A percentile compares a stretch with the other conserved stretches of the same genome.
These are phyloP conservation scores for Cepphus grylle DNA, from an alignment of 2,113 vertebrate species.

Conservation along the genomic window DNA sequence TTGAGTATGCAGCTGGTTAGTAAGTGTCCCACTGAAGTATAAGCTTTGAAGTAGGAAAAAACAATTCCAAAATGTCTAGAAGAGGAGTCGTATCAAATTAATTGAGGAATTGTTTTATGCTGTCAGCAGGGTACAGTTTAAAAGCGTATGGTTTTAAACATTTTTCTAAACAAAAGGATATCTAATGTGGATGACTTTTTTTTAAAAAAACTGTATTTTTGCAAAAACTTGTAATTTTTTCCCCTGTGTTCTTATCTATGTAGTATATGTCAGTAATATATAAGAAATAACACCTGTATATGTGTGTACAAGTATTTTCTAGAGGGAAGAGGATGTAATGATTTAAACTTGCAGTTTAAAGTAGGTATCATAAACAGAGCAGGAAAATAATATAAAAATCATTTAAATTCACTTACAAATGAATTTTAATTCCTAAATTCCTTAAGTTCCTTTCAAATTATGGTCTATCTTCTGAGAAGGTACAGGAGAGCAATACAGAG, in stretches of 20 bases:
- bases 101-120: not conserved
- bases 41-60: not conserved
- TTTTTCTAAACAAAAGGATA: not conserved
- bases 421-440: no score
- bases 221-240: not conserved
- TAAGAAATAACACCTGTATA: not conserved
- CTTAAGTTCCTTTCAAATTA: not conserved
- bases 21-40: not conserved
- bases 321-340: not conserved
- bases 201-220: not conserved
- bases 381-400: not conserved
- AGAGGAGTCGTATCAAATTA: not conserved
- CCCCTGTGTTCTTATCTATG: not conserved
- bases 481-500: not conserved
- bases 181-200: not conserved
- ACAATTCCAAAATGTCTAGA: not conserved
- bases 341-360: not conserved
- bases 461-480: not conserved
- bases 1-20: not conserved
- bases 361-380: not conserved
- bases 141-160: not conserved
- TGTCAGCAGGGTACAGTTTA: not conserved
- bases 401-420: not conserved
- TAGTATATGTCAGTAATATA: not conserved
- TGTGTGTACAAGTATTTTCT: not conserved